Evolutionary conservation across 2,113 vertebrate genomes (phyloP).

Genomic region (Arvicanthis niloticus): DNA sequence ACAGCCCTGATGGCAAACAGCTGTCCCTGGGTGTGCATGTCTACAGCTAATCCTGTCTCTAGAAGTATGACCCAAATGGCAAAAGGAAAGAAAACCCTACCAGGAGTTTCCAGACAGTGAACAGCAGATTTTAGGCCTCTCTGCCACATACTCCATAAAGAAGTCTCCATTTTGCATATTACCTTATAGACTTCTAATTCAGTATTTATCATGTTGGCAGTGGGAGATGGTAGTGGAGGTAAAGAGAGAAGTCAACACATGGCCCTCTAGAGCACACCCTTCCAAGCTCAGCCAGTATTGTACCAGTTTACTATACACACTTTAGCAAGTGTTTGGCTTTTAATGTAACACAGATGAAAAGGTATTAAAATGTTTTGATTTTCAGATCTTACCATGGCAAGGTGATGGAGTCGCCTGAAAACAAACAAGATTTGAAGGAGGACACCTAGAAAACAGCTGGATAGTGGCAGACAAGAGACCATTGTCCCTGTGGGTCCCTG

Average conservation of each 20-base stretch:
- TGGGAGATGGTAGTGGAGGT: background rate
- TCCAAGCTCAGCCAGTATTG: background rate
- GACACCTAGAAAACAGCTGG: background rate
- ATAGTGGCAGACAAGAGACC: background rate
- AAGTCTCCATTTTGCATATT: background rate
- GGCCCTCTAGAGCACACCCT: background rate
- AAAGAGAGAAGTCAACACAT: background rate
- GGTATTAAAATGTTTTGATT: background rate
- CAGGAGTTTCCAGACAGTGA: background rate
- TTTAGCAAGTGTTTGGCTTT: background rate
- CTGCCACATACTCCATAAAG: background rate
- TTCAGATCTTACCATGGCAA: background rate
- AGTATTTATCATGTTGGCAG: too few relatives aligned
- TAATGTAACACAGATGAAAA: slow-evolving; percentile 11
- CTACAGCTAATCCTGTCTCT: background rate
- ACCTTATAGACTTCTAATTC: background rate
- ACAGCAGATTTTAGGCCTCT: background rate
- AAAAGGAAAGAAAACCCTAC: background rate
- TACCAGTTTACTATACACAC: background rate
- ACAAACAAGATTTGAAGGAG: background rate
- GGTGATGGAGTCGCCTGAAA: background rate
- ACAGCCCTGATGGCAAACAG: background rate
- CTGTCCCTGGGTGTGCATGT: background rate
- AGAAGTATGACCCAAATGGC: background rate
- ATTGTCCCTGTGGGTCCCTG: background rate